Conservation (phyloP, 2,888 invertebrate genomes). For the Pyrrhosoma nymphula region DNA sequence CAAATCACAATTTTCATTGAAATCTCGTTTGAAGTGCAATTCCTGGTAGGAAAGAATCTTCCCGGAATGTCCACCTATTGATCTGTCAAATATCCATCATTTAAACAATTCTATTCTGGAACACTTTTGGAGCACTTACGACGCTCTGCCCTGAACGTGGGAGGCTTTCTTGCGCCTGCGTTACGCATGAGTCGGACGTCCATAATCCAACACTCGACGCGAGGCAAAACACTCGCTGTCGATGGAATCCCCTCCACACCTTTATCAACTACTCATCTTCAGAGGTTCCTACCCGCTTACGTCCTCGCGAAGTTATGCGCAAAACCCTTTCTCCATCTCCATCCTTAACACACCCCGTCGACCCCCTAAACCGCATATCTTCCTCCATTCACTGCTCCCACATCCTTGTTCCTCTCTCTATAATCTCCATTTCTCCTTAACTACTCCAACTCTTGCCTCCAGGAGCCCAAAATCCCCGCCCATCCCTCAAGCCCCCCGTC, state of each 20-base stretch:
- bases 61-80: too few species aligned
- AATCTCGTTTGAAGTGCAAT: too few species aligned
- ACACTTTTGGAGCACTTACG: background rate
- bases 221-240: background rate
- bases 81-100: too few species aligned
- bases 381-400: background rate
- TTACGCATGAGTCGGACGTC: background rate
- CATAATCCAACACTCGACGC: background rate
- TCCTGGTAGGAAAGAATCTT: too few species aligned
- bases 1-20: too few species aligned
- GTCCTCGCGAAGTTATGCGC: background rate
- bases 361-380: background rate
- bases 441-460: background rate
- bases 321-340: background rate
- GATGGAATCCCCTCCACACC: background rate
- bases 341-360: background rate
- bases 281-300: background rate
- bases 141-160: background rate
- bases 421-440: background rate
- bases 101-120: too few species aligned
- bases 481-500: background rate
- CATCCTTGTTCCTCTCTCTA: background rate
- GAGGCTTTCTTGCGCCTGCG: background rate
- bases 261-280: conserved; percentile 19
- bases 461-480: background rate